phyloP scores from a whole-genome alignment of 2,797 vertebrate genomes.

The Poeciliopsis presidionis region DNA sequence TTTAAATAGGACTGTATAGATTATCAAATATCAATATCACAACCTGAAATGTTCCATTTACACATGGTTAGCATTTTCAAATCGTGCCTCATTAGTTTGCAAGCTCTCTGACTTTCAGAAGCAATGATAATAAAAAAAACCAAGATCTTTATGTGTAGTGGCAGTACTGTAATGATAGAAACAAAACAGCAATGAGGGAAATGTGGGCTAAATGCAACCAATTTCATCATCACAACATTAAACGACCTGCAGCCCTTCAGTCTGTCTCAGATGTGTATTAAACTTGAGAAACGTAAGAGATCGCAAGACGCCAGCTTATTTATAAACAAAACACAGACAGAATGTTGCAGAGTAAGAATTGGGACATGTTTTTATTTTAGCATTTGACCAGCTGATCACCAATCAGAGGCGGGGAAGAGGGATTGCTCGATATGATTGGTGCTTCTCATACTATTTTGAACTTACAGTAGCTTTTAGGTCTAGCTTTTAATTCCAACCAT shows the following conservation, averaged over 20 bases:
- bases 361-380: background rate
- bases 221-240: background rate
- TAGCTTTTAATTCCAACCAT: background rate
- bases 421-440: background rate
- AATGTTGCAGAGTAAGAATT: background rate
- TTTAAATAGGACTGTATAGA: background rate
- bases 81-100: background rate
- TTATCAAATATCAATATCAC: background rate
- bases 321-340: background rate
- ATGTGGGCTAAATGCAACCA: background rate
- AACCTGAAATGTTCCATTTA: background rate
- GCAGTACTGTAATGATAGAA: background rate
- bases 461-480: background rate
- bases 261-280: background rate
- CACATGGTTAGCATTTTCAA: background rate
- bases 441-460: background rate
- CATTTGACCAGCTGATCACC: background rate
- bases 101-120: background rate
- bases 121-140: background rate
- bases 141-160: background rate
- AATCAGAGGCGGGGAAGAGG: background rate
- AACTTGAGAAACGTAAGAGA: background rate
- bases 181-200: background rate
- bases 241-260: background rate
- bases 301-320: background rate